Evolutionary conservation across 2,113 vertebrate species (phyloP).

Genomic region (Nothoprocta pentlandii): DNA sequence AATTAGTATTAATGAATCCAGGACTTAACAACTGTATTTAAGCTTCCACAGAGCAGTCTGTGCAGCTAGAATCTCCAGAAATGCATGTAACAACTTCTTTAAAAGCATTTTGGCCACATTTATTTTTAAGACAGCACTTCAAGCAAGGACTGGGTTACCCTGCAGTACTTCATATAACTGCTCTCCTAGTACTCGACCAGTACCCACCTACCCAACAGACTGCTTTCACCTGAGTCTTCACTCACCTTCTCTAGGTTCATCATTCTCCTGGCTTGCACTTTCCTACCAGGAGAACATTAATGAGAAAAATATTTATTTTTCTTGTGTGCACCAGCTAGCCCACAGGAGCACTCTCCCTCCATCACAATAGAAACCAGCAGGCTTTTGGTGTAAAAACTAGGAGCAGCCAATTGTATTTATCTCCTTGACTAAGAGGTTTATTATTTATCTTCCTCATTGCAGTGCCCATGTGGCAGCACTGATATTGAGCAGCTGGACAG

Average conservation of each 20-base stretch:
- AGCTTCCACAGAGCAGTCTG: not conserved
- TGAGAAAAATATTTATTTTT: not conserved
- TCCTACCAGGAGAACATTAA: not conserved
- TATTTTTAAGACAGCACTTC: not conserved
- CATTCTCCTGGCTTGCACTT: not conserved
- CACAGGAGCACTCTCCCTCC: not conserved
- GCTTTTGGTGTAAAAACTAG: constrained; percentile 67
- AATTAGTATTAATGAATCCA: not conserved
- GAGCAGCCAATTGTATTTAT: constrained; percentile 63
- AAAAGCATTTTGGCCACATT: not conserved
- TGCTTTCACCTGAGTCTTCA: not conserved
- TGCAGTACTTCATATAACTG: not conserved
- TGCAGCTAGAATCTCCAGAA: not conserved
- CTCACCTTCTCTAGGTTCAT: not conserved
- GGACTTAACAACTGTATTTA: not conserved
- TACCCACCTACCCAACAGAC: accelerated
- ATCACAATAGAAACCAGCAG: constrained; percentile 25
- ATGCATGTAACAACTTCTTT: not conserved
- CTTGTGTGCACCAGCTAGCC: not conserved
- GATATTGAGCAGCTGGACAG: constrained; percentile 80
- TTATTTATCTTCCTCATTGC: constrained; percentile 78
- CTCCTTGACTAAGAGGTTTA: constrained; percentile 76
- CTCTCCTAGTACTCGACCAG: not conserved
- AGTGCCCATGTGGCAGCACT: constrained; percentile 75
- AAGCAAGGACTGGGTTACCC: not conserved